phyloP scores from a whole-genome alignment of 2,113 vertebrate species.

The Alethe diademata region DNA sequence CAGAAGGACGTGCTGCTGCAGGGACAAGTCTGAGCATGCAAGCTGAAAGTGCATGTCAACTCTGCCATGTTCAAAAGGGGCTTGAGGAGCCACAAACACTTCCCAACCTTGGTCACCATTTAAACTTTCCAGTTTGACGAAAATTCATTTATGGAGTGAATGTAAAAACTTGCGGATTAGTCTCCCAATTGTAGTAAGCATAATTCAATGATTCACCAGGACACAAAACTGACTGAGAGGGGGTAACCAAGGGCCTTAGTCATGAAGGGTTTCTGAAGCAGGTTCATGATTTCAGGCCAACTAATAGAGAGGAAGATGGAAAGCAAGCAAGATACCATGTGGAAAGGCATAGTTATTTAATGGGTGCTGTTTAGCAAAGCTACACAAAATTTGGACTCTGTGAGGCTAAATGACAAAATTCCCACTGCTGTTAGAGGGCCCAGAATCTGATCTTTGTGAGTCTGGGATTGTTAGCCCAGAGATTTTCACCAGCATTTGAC shows the following conservation, averaged over 20 bases:
- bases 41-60: rapidly evolving
- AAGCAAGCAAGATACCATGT: not conserved
- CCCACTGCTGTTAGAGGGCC: not conserved
- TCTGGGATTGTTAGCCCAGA: not conserved
- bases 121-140: not conserved
- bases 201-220: not conserved
- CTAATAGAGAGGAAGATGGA: not conserved
- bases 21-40: not conserved
- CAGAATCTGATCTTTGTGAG: not conserved
- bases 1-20: not conserved
- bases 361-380: not conserved
- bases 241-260: not conserved
- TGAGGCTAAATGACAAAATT: not conserved
- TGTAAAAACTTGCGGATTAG: not conserved
- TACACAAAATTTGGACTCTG: not conserved
- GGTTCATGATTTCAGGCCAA: not conserved
- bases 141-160: not conserved
- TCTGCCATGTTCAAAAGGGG: not conserved
- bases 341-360: not conserved
- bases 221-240: not conserved
- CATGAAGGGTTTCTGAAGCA: not conserved
- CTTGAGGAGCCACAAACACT: not conserved
- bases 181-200: not conserved
- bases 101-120: not conserved
- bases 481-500: not conserved